Evolutionary conservation across 1,140 invertebrate genomes (phyloP).

Genomic region (Diorhabda elongata): DNA sequence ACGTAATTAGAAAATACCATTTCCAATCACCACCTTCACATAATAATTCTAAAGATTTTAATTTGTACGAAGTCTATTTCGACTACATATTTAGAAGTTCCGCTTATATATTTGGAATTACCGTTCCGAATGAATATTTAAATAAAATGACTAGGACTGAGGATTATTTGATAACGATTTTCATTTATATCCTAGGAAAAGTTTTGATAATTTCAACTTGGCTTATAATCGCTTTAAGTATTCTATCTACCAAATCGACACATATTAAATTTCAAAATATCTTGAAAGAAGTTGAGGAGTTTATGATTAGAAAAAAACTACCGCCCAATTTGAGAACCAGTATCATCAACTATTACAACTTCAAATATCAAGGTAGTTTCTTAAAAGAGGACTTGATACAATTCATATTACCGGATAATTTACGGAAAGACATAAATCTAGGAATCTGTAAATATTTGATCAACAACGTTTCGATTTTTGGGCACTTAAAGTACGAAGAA

Average conservation of each 20-base stretch:
- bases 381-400: slow-evolving; percentile 29
- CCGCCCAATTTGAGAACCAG: slow-evolving; percentile 26
- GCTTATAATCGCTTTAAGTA: slow-evolving; percentile 21
- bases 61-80: neutral
- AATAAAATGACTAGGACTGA: neutral
- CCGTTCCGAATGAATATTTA: neutral
- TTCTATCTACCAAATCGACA: slow-evolving; percentile 15
- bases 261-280: slow-evolving; percentile 33
- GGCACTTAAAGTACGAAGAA: slow-evolving; percentile 26
- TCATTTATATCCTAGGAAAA: neutral
- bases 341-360: slow-evolving; percentile 31
- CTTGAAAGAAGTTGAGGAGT: slow-evolving; percentile 33
- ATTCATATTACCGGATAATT: slow-evolving; percentile 27
- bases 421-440: slow-evolving; percentile 37
- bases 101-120: neutral
- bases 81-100: neutral
- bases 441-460: slow-evolving; percentile 34
- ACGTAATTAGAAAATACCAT: neutral
- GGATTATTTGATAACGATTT: neutral
- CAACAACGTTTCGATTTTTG: slow-evolving; percentile 33
- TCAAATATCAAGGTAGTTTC: slow-evolving; percentile 35
- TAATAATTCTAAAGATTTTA: neutral
- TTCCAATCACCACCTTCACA: neutral
- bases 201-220: neutral
- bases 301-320: slow-evolving; percentile 35